Evolutionary conservation across 2,113 vertebrate genomes (phyloP).

Genomic region (Polypterus bichir): DNA sequence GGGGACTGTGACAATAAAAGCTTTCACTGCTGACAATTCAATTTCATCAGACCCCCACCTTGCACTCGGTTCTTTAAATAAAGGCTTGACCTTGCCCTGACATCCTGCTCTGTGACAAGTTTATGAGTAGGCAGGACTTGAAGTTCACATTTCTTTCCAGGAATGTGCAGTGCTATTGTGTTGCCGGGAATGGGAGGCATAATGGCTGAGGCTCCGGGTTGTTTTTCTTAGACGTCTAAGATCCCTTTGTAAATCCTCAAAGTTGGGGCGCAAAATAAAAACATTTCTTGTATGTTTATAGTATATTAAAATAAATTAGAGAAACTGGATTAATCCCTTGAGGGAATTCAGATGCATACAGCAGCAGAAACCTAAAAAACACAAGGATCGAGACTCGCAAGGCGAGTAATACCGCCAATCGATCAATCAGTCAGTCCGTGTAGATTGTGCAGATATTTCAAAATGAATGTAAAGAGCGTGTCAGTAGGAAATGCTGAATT

Average conservation of each 20-base stretch:
- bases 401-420: too few relatives aligned
- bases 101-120: conserved; percentile 36
- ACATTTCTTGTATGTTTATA: too few relatives aligned
- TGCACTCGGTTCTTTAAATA: conserved; percentile 13
- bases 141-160: conserved; percentile 34
- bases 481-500: too few relatives aligned
- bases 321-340: too few relatives aligned
- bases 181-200: conserved; percentile 7
- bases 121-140: conserved; percentile 31
- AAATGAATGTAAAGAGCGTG: too few relatives aligned
- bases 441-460: too few relatives aligned
- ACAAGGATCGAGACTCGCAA: too few relatives aligned
- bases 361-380: too few relatives aligned
- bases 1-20: background rate
- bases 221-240: background rate
- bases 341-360: too few relatives aligned
- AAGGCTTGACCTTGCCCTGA: conserved; percentile 37
- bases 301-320: too few relatives aligned
- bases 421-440: too few relatives aligned
- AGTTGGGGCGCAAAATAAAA: too few relatives aligned
- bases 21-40: background rate
- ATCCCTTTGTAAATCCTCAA: background rate
- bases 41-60: conserved; percentile 1
- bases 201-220: background rate
- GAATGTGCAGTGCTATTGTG: conserved; percentile 27